Base-by-base conservation (phyloP, 2,113 vertebrate genomes). In the Phyllostomus hastatus region DNA sequence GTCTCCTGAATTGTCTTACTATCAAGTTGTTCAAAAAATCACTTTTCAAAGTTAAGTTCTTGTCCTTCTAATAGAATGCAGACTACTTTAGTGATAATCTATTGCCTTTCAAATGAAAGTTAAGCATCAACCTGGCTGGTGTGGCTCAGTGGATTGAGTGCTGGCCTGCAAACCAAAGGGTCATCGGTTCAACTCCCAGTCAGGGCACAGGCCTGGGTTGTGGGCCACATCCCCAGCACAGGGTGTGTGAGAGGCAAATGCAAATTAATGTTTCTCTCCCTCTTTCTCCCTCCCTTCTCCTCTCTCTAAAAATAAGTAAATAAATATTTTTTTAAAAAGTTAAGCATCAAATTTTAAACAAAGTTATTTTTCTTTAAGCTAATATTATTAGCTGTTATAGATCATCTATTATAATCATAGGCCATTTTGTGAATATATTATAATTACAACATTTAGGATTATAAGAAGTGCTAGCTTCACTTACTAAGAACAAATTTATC, bases 401-500 rank as follows among this genome's bases (percentile, higher is more conserved):
- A 43, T 82, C 33, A 85, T 72, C 41, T 57, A n/a, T 10, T 79
- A 22, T 19, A 92, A 85, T 70, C 80, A 78, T 0, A 95, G 43
- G 61, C n/a, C 26, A 87, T 38, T 90, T 38, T 9, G 41, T 66
- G 79, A 79, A 52, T n/a, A 83, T 8, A 89, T 83, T 85, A 91
- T 90, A 48, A 59, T 89, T 46, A 61, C 31, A 95, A 87, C 20
- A 80, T 33, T 64, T 76, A 61, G 54, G 41, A 87, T 26, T 41
- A 15, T 35, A 69, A 50, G 20, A 88, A 80, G 20, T 84, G 52
- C 28, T 67, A 88, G 17, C 11, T 57, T 94, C 54, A 83, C 14
- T 92, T 92, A 88, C 1, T 92, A 81, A 85, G 70, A 80, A 93
- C 70, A 97, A 88, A 89, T n/a, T 95, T 86, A 86, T 14, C 31